These are phyloP conservation scores for Girardia tigrina DNA, from an alignment of 2,888 invertebrate genomes.

Conservation along the genomic window DNA sequence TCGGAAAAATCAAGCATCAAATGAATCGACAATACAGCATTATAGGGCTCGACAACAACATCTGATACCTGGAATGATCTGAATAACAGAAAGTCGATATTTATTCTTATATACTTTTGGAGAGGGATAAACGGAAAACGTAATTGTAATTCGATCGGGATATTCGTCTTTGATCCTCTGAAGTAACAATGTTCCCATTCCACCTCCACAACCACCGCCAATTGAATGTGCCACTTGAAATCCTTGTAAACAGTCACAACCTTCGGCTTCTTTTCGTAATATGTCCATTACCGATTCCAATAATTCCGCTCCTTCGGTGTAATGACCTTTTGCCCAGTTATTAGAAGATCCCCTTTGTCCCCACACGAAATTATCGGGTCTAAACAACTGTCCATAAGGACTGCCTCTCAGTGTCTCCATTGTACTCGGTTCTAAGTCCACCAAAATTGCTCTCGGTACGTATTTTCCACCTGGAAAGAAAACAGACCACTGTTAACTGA, in stretches of 20 bases:
- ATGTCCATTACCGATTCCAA: conserved; percentile 57
- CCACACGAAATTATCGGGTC: conserved; percentile 87
- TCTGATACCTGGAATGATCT: too few species aligned
- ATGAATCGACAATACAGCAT: conserved; percentile 71
- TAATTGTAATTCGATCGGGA: conserved; percentile 67
- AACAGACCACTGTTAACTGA: too few species aligned
- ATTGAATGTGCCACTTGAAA: conserved; percentile 54
- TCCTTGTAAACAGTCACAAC: conserved; percentile 76
- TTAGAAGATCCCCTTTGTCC: conserved; percentile 63
- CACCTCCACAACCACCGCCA: conserved; percentile 50
- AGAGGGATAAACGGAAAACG: conserved; percentile 78
- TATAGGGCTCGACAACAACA: conserved; percentile 61
- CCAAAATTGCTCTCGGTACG: conserved; percentile 56
- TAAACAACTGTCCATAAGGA: conserved; percentile 74
- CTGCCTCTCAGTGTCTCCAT: conserved; percentile 86
- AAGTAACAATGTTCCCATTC: conserved; percentile 30
- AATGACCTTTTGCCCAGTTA: conserved; percentile 77
- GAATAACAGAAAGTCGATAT: too few species aligned
- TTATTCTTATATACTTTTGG: conserved; percentile 61
- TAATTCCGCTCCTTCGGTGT: conserved; percentile 67
- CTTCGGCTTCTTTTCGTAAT: conserved; percentile 63
- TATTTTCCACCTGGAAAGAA: conserved; percentile 54
- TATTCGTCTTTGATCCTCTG: conserved; percentile 24
- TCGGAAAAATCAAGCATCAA: conserved; percentile 76
- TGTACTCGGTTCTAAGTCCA: conserved; percentile 82